Evolutionary conservation across 2,113 vertebrate genomes (phyloP), one percentile per base, ranked within the genome.

Genomic region (Hippotragus niger): DNA sequence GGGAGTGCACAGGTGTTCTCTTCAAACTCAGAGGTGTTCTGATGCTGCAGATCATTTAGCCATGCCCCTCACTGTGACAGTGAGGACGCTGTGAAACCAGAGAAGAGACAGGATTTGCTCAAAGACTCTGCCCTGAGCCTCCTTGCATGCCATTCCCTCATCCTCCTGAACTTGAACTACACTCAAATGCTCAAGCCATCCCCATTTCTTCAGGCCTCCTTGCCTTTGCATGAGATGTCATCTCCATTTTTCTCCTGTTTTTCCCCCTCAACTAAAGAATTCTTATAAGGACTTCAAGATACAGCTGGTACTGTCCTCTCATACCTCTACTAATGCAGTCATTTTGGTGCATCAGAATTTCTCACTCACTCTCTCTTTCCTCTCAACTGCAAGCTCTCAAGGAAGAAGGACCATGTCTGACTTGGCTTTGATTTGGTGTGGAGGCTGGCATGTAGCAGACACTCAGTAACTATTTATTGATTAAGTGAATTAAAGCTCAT

Each of bases 401-500:
- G 64, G 47, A 90, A 95, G 57, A 81, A 40, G 64, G 47, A 40
- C 31, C 23, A 5, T 6, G 5, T 60, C 62, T 43, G 40, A 88
- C 55, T 94, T 19, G 4, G 52, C 84, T 94, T 95, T 95, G 52
- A 94, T 92, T 93, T 76, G 82, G 21, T 17, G 53, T 40, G 15
- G 47, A 94, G 90, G 64, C 90, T 91, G 71, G 64, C 57, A n/a
- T 10, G 52, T 50, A 90, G 50, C 67, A 92, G 94, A 92, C 80
- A 90, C 57, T 84, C 21, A 6, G 87, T 58, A 93, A 95, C 94
- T 97, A 80, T 93, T 94, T 90, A 96, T 95, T 96, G 84, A 97
- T 97, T 94, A 97, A 95, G 87, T 94, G 95, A 97, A 96, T 95
- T 93, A 95, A 95, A 98, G 83, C 43, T 82, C 88, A 57, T 92